A percentile compares a stretch with the other conserved stretches of the same genome.
Evolutionary conservation across 2,888 invertebrate species (phyloP).

Genomic region (Asteroscopus sphinx): DNA sequence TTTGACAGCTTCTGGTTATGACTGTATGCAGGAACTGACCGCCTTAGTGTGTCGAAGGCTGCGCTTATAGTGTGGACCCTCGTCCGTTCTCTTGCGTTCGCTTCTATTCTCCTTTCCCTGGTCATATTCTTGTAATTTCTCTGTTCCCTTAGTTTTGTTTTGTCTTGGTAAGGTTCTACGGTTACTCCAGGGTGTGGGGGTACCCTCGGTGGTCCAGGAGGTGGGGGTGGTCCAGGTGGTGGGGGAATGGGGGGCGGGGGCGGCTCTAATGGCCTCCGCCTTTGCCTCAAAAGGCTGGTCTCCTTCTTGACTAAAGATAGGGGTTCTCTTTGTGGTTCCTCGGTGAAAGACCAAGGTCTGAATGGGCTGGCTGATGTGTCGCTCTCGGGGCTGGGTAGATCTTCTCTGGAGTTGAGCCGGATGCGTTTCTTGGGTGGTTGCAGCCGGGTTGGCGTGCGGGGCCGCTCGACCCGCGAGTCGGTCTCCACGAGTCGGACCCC

Average conservation of each 20-base stretch:
- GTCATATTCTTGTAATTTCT: conserved; percentile 99
- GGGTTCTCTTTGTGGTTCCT: conserved; percentile 91
- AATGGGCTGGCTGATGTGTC: conserved; percentile 87
- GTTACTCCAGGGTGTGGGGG: conserved; percentile 89
- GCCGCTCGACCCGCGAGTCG: conserved; percentile 90
- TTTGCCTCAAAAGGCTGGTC: conserved; percentile 74
- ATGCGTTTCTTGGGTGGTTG: conserved; percentile 93
- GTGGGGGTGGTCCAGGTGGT: conserved; percentile 76
- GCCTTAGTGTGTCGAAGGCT: conserved; percentile 96
- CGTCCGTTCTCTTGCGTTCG: conserved; percentile 97
- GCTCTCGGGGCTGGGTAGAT: conserved; percentile 79
- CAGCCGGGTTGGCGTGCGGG: conserved; percentile 76
- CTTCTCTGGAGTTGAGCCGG: conserved; percentile 85
- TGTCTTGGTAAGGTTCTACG: conserved; percentile 70
- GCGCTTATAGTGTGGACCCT: conserved; percentile 98
- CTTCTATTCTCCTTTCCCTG: conserved; percentile 96
- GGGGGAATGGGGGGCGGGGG: conserved; percentile 75
- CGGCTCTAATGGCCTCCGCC: conserved; percentile 76
- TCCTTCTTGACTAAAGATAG: conserved; percentile 90
- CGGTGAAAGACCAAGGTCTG: conserved; percentile 91
- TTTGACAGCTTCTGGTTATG: conserved; percentile 98
- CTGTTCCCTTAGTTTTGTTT: conserved; percentile 90
- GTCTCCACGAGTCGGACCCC: conserved; percentile 83
- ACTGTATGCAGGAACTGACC: conserved; percentile 96
- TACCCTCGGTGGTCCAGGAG: conserved; percentile 84